Base-by-base conservation (phyloP, 1,140 invertebrate species). In the Dendroctonus valens region DNA sequence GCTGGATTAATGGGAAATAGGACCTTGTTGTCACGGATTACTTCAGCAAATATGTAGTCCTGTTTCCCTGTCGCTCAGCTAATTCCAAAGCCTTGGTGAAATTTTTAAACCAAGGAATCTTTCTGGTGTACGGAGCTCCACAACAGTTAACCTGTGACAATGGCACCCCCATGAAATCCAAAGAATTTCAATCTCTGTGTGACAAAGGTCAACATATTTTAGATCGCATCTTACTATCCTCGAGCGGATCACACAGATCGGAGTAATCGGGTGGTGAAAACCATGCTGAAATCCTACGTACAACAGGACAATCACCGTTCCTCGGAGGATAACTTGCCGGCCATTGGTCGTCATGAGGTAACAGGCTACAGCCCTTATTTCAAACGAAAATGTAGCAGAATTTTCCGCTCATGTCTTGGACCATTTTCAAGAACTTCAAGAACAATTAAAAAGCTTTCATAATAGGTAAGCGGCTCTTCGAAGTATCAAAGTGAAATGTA, bases 21-120 rank as follows among this genome's bases (percentile, higher is more conserved):
- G 51, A 78, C 2, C 46, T 79, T 2, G 74, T 79, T 2, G 38
- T 76, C 0, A 68, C 73, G 11, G 77, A 80, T 69, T 66, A 71
- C 15, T 76, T 78, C 55, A 75, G 71, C 3, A 76, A 76, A 58
- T 79, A 68, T 5, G 50, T 52, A 37, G n/a, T n/a, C 8, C 50
- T 64, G 5, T 59, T 55, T 41, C 61, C 62, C 1, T 14, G 59
- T 6, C 38, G 67, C 8, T 48, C 11, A 9, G 64, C 67, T 9
- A 65, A 44, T 3, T 14, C 61, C 5, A 39, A 65, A 11, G 37
- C 39, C 6, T 12, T 68, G n/a, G 15, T 11, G 7, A 41, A 42
- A 11, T 41, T 42, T 9, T n/a, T 69, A 15, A 55, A 69, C 5
- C 50, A 69, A 7, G 14, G 48, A 39, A 48, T 61, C 9, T 65